Evolutionary conservation across 2,113 vertebrate species (phyloP), one percentile per base, ranked within the genome.

Genomic region (Micromys minutus): DNA sequence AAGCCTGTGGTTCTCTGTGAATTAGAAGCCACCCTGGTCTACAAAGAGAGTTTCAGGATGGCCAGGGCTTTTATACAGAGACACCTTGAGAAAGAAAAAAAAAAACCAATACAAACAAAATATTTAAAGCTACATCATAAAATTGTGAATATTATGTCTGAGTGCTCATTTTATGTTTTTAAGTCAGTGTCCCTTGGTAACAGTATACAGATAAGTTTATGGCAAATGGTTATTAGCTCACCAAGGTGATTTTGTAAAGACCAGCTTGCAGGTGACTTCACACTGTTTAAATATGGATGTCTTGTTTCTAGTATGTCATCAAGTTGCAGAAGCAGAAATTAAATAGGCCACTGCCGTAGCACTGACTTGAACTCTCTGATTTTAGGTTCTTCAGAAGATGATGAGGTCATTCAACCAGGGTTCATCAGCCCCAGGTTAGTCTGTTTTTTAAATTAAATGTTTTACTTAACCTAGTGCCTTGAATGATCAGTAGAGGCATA

Each of bases 371-470:
- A 95, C 96, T 99, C 97, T 99, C 98, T 99, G 96, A 98, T 98
- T 99, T 97, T 98, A 99, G 99, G 98, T 99, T 98, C 97, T 97
- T 98, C 98, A 97, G 98, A 98, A 98, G 98, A 99, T 31, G 98
- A 99, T 99, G 98, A 99, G 98, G 98, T 98, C 98, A 97, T 97
- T 98, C 97, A 98, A 98, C 98, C 98, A 98, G 98, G 98, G 98
- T 97, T 98, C 98, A 97, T 98, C 98, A 98, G 96, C 98, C 98
- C 98, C 98, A 99, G 99, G 98, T 99, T 97, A 98, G 98, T 99
- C 95, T 89, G 52, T 85, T 74, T 42, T 75, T 42, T 80, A 42
- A 85, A 80, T 93, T 19, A 85, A 93, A 95, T 94, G 17, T 97
- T 96, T 98, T 89, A 80, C 50, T 89, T 87, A 91, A 89, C 39